Evolutionary conservation across 2,888 invertebrate species (phyloP), one percentile per base, ranked within the genome.

Genomic region (Pseudococcus longispinus): DNA sequence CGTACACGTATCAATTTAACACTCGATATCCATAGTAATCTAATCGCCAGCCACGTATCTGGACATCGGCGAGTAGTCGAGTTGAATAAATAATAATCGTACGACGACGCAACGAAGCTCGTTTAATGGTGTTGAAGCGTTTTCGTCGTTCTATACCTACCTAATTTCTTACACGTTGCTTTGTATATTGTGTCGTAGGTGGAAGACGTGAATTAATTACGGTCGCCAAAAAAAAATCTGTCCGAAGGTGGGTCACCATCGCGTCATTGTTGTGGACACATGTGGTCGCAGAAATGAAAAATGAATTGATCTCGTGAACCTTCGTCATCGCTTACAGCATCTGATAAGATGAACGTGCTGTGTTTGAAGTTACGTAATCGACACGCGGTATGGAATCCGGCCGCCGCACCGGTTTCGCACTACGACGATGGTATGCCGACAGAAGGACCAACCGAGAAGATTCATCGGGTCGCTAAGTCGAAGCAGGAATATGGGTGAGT

Each of bases 311-410:
- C 2, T 29, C 70, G 70, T n/a, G 60, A 23, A 18, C 51, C 51
- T 13, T 60, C 42, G 77, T 37, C 77, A 11, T 29, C 23, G 29
- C 83, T 42, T 29, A 83, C n/a, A 23, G n/a, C 29, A 26, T 1
- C 83, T 5, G 23, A 44, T 46, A 82, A 51, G 60, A 84, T 84
- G 84, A 84, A 84, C 37, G 84, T 84, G 60, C 37, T 84, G 15
- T 84, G 84, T 55, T 65, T 84, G 42, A 84, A 84, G 29, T 60
- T 84, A 65, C 84, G 84, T 42, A 84, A 65, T 37, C 84, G 84
- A 32, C 84, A 84, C 42, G 84, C 84, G 32, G 84, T 42, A 9
- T 84, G 84, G 84, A 55, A 84, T 84, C 84, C 84, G 65, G 65
- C 84, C 32, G 23, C 84, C 20, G 29, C 84, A 44, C 83, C 83